Evolutionary conservation across 2,797 vertebrate genomes (phyloP), one percentile per base, ranked within the genome.

Genomic region (Enteromius afrohamiltoni): DNA sequence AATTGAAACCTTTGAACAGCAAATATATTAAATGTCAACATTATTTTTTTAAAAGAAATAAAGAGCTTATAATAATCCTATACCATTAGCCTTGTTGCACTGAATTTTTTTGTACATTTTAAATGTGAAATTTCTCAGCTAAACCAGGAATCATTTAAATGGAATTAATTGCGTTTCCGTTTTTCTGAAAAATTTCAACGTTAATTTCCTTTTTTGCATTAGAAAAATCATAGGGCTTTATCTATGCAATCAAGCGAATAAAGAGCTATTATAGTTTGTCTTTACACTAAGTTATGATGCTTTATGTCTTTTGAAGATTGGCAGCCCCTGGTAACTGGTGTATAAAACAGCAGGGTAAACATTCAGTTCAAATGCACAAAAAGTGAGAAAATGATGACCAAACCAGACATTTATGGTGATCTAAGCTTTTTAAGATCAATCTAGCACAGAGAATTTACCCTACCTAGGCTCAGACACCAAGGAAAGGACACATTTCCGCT

Each of bases 391-490:
- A 26, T 0, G 8, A 40, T 40, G 37, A 9, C 37, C 37, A 40
- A 40, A 40, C 37, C 37, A 40, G 8, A 40, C 37, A 8, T 40
- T 40, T 40, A 40, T 40, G 37, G 37, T 40, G 37, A 40, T 40
- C 37, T 40, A 40, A 40, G 6, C 8, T 40, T 40, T 40, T 40
- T 8, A 40, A 40, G 40, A 9, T 9, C 40, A 40, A 40, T 40
- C 7, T 40, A 42, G 40, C 40, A 42, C 40, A 42, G 40, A 10
- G 2, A 8, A 40, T 42, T 45, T 45, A 45, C 2, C 94, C 88
- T 91, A 99, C 98, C 92, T 97, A 8, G 97, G 95, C 86, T 98
- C 96, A 0, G 85, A 90, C 78, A 97, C 94, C 93, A 99, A 92
- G 58, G 96, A 93, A 3, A 98, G 90, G 85, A 96, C 90, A 79